phyloP scores from a whole-genome alignment of 2,113 vertebrate species.

The Ctenomys sociabilis region DNA sequence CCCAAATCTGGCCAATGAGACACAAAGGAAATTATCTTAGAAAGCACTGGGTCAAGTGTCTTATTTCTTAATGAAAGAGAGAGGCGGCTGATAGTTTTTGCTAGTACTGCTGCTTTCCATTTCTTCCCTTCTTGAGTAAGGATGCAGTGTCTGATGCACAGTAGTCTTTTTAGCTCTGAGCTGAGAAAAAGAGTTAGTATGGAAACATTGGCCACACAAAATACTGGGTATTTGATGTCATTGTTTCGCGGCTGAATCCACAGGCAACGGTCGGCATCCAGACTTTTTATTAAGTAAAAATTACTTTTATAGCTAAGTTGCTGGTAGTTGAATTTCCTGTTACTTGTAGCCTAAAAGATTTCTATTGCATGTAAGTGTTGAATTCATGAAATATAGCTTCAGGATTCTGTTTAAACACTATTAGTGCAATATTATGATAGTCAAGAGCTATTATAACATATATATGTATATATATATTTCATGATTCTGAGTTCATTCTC shows the following conservation, averaged over 20 bases:
- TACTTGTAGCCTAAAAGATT: background rate
- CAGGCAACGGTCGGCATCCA: background rate
- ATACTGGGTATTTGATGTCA: background rate
- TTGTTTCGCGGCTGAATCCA: background rate
- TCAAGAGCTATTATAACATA: background rate
- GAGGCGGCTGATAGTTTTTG: background rate
- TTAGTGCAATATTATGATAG: conserved; percentile 20
- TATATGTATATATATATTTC: background rate
- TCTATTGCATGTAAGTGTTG: background rate
- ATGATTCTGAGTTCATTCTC: background rate
- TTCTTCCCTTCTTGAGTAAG: background rate
- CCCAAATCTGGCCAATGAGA: background rate
- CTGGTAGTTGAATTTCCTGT: background rate
- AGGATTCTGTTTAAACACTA: background rate
- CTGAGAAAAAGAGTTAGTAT: background rate
- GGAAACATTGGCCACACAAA: background rate
- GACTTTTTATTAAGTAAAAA: background rate
- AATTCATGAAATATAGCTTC: conserved; percentile 23
- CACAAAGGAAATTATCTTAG: background rate
- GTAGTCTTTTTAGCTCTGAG: background rate
- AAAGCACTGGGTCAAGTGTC: background rate
- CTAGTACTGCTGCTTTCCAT: background rate
- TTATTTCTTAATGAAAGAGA: background rate
- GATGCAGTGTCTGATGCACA: background rate
- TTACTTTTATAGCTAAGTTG: background rate